Percentiles rank a stretch among this genome's conserved stretches.
Evolutionary conservation across 2,888 invertebrate genomes (phyloP).

Genomic region (Noctua janthina): DNA sequence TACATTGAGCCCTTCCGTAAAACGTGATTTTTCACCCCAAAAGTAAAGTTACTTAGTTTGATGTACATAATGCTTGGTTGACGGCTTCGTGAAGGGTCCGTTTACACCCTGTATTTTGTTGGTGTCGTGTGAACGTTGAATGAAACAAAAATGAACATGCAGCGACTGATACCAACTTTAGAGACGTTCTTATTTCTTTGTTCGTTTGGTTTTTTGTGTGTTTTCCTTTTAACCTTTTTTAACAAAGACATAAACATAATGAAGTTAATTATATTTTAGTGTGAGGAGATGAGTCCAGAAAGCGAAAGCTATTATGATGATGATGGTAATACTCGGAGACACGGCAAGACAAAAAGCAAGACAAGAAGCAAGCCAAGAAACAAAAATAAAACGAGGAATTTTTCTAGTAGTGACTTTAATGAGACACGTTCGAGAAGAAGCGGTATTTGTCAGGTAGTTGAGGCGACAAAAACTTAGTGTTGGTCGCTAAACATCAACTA

Average conservation of each 20-base stretch:
- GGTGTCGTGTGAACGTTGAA: neutral
- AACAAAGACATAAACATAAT: neutral
- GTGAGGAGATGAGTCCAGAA: constrained; percentile 11
- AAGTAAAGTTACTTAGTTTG: no score
- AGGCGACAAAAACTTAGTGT: neutral
- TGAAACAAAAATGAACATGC: neutral
- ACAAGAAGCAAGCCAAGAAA: neutral
- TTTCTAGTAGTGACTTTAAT: constrained; percentile 2
- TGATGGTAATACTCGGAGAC: constrained; percentile 14
- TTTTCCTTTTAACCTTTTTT: neutral
- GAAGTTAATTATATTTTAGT: constrained; percentile 24
- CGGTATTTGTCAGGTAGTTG: constrained; percentile 45
- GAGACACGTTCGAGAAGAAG: constrained; percentile 20
- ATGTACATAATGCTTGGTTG: no score
- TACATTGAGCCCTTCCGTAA: no score
- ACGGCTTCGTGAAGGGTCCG: no score
- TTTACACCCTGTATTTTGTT: neutral
- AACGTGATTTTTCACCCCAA: no score
- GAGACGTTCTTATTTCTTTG: neutral
- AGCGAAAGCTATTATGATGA: neutral
- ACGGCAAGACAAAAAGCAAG: no score
- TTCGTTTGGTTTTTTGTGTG: neutral
- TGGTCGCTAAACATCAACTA: neutral
- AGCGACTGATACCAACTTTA: neutral
- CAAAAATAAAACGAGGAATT: neutral